phyloP scores from a whole-genome alignment of 92 coral and sea anemone genomes.

The Palythoa grandiflora region DNA sequence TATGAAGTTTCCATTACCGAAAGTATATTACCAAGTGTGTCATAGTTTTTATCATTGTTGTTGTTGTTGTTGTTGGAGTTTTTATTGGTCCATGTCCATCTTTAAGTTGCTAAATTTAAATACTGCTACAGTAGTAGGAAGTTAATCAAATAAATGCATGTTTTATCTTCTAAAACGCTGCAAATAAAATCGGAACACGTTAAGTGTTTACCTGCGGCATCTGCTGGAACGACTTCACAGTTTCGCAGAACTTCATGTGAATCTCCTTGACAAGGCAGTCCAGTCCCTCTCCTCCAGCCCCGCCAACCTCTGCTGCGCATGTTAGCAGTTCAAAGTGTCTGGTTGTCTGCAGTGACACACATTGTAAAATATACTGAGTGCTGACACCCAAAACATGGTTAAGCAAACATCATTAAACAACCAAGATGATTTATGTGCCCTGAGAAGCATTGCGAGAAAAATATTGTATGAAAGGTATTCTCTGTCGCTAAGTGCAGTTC shows the following conservation, averaged over 20 bases:
- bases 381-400: too few relatives aligned
- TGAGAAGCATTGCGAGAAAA: neutral
- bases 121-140: too few relatives aligned
- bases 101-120: too few relatives aligned
- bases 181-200: neutral
- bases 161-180: neutral
- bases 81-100: too few relatives aligned
- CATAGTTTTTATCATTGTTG: too few relatives aligned
- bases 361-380: too few relatives aligned
- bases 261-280: conserved; percentile 93
- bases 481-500: too few relatives aligned
- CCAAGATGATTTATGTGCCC: neutral
- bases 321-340: conserved; percentile 94
- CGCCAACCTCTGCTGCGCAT: conserved; percentile 93
- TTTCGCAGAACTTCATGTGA: conserved; percentile 80
- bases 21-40: too few relatives aligned
- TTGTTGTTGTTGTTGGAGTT: too few relatives aligned
- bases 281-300: conserved; percentile 94
- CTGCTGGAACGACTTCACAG: conserved; percentile 86
- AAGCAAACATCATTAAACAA: too few relatives aligned
- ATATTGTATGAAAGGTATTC: too few relatives aligned
- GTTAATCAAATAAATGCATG: neutral
- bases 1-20: too few relatives aligned
- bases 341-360: conserved; percentile 65
- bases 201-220: conserved; percentile 74